phyloP scores from a whole-genome alignment of 2,797 vertebrate genomes.

The Anniella stebbinsi region DNA sequence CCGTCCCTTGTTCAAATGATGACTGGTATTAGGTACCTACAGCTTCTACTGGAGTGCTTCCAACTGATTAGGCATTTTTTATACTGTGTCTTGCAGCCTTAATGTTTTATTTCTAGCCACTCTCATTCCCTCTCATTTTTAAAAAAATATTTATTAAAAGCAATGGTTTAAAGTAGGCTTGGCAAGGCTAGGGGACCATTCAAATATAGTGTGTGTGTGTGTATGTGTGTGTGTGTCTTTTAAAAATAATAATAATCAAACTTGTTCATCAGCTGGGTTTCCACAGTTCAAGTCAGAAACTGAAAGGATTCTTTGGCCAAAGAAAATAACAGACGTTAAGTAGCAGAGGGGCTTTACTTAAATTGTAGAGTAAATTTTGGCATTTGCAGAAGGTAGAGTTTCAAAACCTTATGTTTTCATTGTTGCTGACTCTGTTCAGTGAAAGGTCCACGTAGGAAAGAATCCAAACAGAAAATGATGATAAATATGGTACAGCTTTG shows the following conservation, averaged over 20 bases:
- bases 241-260: constrained; percentile 30
- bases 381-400: constrained; percentile 56
- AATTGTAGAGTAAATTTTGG: constrained; percentile 67
- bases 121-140: constrained; percentile 21
- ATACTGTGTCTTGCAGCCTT: constrained; percentile 24
- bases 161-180: constrained; percentile 47
- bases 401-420: constrained; percentile 60
- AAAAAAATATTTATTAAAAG: constrained; percentile 38
- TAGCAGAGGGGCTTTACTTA: constrained; percentile 62
- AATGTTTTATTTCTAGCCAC: constrained; percentile 43
- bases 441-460: constrained; percentile 51
- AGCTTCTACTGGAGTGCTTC: constrained; percentile 55
- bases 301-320: constrained; percentile 65
- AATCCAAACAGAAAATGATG: constrained; percentile 44
- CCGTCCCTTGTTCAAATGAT: constrained; percentile 33
- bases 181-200: constrained; percentile 33
- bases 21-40: constrained; percentile 39
- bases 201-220: constrained; percentile 13
- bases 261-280: constrained; percentile 60
- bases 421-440: constrained; percentile 37
- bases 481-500: constrained; percentile 51
- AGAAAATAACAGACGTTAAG: constrained; percentile 66
- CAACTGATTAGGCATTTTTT: constrained; percentile 53
- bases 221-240: not conserved
- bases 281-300: constrained; percentile 61